Evolutionary conservation across 2,797 vertebrate species (phyloP).

Genomic region (Peromyscus eremicus): DNA sequence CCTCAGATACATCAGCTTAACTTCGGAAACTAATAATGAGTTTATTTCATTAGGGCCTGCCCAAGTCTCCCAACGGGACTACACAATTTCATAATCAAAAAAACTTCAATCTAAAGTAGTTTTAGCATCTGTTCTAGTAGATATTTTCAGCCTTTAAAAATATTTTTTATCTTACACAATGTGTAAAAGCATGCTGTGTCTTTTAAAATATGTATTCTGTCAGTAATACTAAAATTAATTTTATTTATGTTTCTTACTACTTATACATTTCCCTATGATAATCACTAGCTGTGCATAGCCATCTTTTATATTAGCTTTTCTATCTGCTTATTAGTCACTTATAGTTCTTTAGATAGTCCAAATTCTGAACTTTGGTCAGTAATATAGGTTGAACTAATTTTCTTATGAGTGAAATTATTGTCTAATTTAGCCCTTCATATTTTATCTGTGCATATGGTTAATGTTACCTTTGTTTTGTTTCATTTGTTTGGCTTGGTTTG

Average conservation of each 20-base stretch:
- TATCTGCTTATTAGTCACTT: background rate
- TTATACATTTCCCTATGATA: background rate
- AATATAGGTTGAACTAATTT: background rate
- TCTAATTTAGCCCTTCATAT: background rate
- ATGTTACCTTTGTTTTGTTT: background rate
- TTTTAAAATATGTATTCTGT: background rate
- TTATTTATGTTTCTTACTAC: background rate
- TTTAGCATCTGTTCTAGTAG: background rate
- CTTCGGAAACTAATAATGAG: background rate
- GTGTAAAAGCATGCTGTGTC: background rate
- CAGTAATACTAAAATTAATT: background rate
- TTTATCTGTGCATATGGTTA: background rate
- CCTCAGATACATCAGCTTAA: background rate
- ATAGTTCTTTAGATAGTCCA: background rate
- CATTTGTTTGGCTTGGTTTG: background rate
- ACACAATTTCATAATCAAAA: background rate
- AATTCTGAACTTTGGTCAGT: background rate
- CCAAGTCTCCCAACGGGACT: background rate
- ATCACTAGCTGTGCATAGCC: background rate
- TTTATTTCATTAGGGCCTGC: background rate
- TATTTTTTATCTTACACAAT: background rate
- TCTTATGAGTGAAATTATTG: background rate
- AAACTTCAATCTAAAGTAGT: background rate
- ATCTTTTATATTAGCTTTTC: background rate
- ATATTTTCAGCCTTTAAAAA: background rate